Evolutionary conservation across 2,888 invertebrate genomes (phyloP), one percentile per base, ranked within the genome.

Genomic region (Podabrus alpinus): DNA sequence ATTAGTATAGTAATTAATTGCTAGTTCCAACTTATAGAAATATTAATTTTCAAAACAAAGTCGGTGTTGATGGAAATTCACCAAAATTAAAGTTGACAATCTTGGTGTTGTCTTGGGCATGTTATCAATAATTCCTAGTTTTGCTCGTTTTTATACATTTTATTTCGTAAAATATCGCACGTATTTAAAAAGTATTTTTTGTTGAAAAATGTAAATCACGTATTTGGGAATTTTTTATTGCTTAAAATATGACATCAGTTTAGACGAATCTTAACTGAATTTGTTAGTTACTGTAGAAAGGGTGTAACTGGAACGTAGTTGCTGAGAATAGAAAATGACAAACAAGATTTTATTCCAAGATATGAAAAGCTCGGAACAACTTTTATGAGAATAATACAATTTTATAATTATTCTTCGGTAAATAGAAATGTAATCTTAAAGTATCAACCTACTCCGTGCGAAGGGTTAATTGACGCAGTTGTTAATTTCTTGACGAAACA

Each of bases 181-280:
- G 45, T 64, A 64, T 64, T n/a, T 64, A 64, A 61, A 13, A 61
- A 61, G 16, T 64, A 64, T 64, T n/a, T 64, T 64, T 64, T 45
- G 45, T n/a, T 1, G 45, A 7, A n/a, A 45, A 45, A 45, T 45
- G n/a, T n/a, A 45, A 45, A 45, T 45, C 45, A 45, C 45, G 62
- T 64, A 64, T 64, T n/a, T 19, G 62, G 19, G 15, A 64, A 64
- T 64, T 61, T n/a, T 64, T 64, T 64, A 64, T 45, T 45, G 21
- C 16, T 64, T n/a, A 19, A 64, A 64, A 64, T 13, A 64, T 7
- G 45, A 45, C 45, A 19, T 64, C 16, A 64, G 17, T 64, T 64
- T 64, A 19, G 15, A n/a, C 7, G 21, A 64, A 64, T 64, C 62
- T 64, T 16, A 64, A 64, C 15, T 21, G 19, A 64, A 21, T 19